Conservation (phyloP, 2,113 vertebrate genomes). For the Antechinus flavipes region DNA sequence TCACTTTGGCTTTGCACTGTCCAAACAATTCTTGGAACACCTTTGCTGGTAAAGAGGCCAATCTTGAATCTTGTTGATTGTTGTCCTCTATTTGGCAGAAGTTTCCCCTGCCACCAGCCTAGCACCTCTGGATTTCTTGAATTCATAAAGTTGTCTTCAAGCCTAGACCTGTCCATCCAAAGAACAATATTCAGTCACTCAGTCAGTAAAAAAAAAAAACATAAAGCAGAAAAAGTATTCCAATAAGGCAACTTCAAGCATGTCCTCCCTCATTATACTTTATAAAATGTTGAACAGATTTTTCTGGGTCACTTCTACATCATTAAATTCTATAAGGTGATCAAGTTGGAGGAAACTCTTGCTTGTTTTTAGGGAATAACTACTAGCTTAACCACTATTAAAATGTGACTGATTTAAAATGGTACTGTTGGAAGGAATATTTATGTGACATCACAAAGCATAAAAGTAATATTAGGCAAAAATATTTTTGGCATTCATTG, state of each 20-base stretch:
- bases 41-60: background rate
- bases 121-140: background rate
- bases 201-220: background rate
- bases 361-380: background rate
- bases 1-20: background rate
- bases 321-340: background rate
- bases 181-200: background rate
- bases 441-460: constrained; percentile 72
- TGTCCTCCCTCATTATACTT: background rate
- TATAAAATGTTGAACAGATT: background rate
- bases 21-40: background rate
- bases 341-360: constrained; percentile 3
- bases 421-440: constrained; percentile 71
- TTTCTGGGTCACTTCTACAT: background rate
- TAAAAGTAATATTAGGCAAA: constrained; percentile 67
- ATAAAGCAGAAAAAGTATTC: background rate
- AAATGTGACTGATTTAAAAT: constrained; percentile 33
- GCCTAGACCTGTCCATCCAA: background rate
- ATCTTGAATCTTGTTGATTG: background rate
- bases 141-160: background rate
- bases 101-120: background rate
- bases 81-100: background rate
- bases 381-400: constrained; percentile 35
- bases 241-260: background rate
- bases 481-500: background rate